These are phyloP conservation scores for Drosophila kepulauana DNA, from an alignment of 1,140 invertebrate species.

Conservation along the genomic window DNA sequence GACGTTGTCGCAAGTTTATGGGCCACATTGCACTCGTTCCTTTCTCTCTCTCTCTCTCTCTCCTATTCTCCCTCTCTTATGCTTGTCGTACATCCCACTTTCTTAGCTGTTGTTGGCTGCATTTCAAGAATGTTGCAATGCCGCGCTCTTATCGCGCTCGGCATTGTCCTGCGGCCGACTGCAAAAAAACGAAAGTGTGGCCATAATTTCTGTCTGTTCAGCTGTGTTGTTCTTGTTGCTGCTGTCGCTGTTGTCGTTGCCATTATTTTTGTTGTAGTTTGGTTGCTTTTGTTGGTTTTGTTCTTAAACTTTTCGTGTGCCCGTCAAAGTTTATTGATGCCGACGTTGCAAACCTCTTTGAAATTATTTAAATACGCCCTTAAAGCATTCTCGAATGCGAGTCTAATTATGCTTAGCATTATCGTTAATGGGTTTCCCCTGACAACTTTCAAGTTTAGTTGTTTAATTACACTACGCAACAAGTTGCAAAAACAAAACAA, in stretches of 20 bases:
- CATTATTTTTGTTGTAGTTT: slow-evolving; percentile 5
- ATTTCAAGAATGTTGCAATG: slow-evolving; percentile 70
- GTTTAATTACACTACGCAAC: slow-evolving; percentile 20
- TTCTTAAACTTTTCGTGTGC: slow-evolving; percentile 25
- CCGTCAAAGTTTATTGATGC: slow-evolving; percentile 52
- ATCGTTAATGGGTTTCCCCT: slow-evolving; percentile 52
- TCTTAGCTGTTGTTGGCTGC: slow-evolving; percentile 61
- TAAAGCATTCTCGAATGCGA: slow-evolving; percentile 28
- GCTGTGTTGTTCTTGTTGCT: slow-evolving; percentile 11
- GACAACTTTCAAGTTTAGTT: slow-evolving; percentile 13
- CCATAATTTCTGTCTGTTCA: slow-evolving; percentile 61
- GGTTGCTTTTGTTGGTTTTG: slow-evolving; percentile 3
- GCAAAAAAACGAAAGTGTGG: slow-evolving; percentile 72
- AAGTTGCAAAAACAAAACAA: not conserved
- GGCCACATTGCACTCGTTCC: slow-evolving; percentile 41
- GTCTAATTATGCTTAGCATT: slow-evolving; percentile 47
- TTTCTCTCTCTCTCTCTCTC: not conserved
- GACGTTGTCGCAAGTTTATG: slow-evolving; percentile 78
- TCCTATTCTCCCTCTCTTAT: not conserved
- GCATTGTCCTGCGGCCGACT: slow-evolving; percentile 52
- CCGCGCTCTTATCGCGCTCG: slow-evolving; percentile 35
- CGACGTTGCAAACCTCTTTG: slow-evolving; percentile 34
- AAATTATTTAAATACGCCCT: slow-evolving; percentile 61
- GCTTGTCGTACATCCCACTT: not conserved
- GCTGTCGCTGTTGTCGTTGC: slow-evolving; percentile 18